A percentile compares a stretch with the other conserved stretches of the same genome.
Evolutionary conservation across 64 coral and sea anemone species (phyloP).

Genomic region (Exaiptasia diaphana): DNA sequence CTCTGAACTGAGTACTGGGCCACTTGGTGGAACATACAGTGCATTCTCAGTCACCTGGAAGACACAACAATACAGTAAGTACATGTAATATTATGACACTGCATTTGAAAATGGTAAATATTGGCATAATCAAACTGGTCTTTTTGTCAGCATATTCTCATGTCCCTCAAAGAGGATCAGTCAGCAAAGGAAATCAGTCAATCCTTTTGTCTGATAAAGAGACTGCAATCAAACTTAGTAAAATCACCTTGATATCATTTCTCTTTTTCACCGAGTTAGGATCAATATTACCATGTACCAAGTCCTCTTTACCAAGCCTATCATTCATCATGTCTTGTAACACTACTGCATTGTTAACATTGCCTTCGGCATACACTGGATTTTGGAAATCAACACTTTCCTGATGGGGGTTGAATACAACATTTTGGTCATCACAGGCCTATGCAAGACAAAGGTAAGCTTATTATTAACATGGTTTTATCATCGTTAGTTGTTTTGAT

Average conservation of each 20-base stretch:
- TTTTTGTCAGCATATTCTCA: background rate
- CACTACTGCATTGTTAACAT: background rate
- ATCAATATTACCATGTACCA: constrained; percentile 16
- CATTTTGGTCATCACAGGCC: too few relatives aligned
- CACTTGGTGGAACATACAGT: background rate
- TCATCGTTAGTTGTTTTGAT: too few relatives aligned
- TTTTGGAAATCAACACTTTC: constrained; percentile 27
- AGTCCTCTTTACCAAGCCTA: constrained; percentile 21
- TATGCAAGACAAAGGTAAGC: too few relatives aligned
- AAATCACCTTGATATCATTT: constrained; percentile 48
- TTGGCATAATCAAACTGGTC: background rate
- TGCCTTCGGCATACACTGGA: background rate
- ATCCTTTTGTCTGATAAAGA: too few relatives aligned
- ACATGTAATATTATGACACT: background rate
- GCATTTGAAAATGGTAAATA: background rate
- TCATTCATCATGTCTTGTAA: background rate
- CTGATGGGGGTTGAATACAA: background rate
- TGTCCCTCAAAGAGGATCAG: background rate
- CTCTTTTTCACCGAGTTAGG: constrained; percentile 13
- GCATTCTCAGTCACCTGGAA: constrained; percentile 1
- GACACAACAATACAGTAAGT: background rate
- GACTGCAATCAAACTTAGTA: background rate
- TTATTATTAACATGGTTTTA: too few relatives aligned
- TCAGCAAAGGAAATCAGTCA: too few relatives aligned
- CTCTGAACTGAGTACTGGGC: background rate